Conservation (phyloP, 2,888 invertebrate species). For the Cynaeus angustus region DNA sequence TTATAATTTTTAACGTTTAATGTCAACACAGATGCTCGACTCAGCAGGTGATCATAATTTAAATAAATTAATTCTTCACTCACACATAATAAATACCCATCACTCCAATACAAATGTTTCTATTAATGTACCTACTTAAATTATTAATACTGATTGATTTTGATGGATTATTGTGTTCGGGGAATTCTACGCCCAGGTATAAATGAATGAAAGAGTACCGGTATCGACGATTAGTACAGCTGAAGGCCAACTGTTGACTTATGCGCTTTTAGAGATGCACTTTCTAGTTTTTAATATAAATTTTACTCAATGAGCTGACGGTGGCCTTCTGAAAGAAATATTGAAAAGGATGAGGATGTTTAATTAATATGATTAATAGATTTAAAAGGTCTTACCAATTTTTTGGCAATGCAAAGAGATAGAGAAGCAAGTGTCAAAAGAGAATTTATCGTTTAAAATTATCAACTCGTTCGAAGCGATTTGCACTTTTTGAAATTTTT, state of each 20-base stretch:
- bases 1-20: background rate
- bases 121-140: background rate
- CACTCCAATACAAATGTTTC: background rate
- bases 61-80: background rate
- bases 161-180: background rate
- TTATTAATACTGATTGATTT: slow-evolving; percentile 3
- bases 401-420: too few species aligned
- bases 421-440: too few species aligned
- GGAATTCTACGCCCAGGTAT: background rate
- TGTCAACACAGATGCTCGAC: background rate
- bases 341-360: background rate
- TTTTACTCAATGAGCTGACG: background rate
- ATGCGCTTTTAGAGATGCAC: slow-evolving; percentile 7
- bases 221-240: background rate
- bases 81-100: background rate
- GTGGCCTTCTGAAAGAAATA: slow-evolving; percentile 3
- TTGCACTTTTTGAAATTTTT: too few species aligned
- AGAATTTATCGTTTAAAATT: too few species aligned
- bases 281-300: slow-evolving; percentile 5
- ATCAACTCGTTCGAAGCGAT: too few species aligned
- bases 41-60: slow-evolving; percentile 5
- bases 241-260: slow-evolving; percentile 6
- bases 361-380: slow-evolving; percentile 1
- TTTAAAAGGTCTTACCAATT: too few species aligned
- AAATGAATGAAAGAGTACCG: background rate